Evolutionary conservation across 2,113 vertebrate genomes (phyloP).

Genomic region (Callospermophilus lateralis): DNA sequence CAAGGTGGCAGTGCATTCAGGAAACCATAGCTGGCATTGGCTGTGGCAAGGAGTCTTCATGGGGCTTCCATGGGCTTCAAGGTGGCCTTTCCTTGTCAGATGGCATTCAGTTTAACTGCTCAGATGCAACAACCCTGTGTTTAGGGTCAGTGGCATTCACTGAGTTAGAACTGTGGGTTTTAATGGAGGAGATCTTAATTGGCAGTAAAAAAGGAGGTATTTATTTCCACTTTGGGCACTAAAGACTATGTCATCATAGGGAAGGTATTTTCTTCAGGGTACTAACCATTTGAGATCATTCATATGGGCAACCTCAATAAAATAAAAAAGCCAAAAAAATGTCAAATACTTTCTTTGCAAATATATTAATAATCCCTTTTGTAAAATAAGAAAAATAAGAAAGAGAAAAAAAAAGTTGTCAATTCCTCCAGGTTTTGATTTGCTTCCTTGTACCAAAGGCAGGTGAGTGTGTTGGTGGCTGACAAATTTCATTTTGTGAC

Average conservation of each 20-base stretch:
- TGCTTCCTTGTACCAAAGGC: not conserved
- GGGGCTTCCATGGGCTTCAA: not conserved
- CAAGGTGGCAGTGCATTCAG: not conserved
- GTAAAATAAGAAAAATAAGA: not conserved
- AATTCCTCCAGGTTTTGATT: not conserved
- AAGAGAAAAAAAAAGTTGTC: not conserved
- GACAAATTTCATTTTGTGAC: not conserved
- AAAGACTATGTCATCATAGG: not conserved
- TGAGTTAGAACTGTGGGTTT: not conserved
- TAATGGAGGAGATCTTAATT: not conserved
- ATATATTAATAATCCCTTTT: slow-evolving; percentile 19
- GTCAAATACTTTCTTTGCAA: not conserved
- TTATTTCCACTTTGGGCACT: not conserved
- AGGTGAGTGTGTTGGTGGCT: not conserved
- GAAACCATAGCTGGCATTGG: not conserved
- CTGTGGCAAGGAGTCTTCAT: not conserved
- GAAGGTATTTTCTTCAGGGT: not conserved
- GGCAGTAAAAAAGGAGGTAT: not conserved
- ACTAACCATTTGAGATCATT: not conserved
- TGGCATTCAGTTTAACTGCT: not conserved
- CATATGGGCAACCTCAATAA: not conserved
- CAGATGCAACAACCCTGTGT: not conserved
- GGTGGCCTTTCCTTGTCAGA: not conserved
- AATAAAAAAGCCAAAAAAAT: not conserved
- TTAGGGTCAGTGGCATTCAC: not conserved